Base-by-base conservation (phyloP, 2,797 vertebrate species). In the Otus scops region DNA sequence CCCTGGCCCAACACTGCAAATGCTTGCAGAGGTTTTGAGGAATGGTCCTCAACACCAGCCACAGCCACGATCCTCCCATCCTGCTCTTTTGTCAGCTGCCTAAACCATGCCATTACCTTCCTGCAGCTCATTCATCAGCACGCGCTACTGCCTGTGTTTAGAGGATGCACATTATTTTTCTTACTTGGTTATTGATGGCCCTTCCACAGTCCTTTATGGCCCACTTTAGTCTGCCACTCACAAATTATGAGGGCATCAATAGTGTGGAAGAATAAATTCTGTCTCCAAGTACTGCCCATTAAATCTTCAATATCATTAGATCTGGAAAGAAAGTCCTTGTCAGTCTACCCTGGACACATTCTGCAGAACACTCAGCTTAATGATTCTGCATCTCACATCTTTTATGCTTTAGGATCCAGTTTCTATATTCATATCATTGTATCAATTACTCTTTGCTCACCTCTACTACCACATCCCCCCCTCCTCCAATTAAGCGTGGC, bases 71-170 rank as follows among this genome's bases (percentile, higher is more conserved):
- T 45, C 24, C n/a, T 61, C 10, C 34, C 23, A 47, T 68, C 30
- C 61, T 63, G 57, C 38, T 92, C 77, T 79, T 92, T 50, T 54
- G 51, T 85, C 88, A 88, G 1, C 59, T 65, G 45, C 56, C 64
- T 83, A 36, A 82, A 77, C 13, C 0, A 0, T 7, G 22, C 34
- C 82, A 57, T 43, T 73, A 78, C 77, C 74, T 73, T 65, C 38
- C 88, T 65, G 51, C 80, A 87, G 63, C 48, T 88, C 84, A 82
- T 95, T 82, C 77, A 94, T 93, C 94, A 95, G 71, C 71, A 64
- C 39, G 88, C 71, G 3, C 71, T 80, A 43, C 32, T 75, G 60
- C 17, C 57, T 76, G 24, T 87, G 59, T 95, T 97, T 68, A 87
- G 54, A 74, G 48, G 70, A 89, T 48, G 53, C n/a, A 61, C 20